Percentiles rank a stretch among this genome's conserved stretches.
These are phyloP conservation scores for Myripristis murdjan DNA, from an alignment of 2,797 vertebrate genomes.

Conservation along the genomic window DNA sequence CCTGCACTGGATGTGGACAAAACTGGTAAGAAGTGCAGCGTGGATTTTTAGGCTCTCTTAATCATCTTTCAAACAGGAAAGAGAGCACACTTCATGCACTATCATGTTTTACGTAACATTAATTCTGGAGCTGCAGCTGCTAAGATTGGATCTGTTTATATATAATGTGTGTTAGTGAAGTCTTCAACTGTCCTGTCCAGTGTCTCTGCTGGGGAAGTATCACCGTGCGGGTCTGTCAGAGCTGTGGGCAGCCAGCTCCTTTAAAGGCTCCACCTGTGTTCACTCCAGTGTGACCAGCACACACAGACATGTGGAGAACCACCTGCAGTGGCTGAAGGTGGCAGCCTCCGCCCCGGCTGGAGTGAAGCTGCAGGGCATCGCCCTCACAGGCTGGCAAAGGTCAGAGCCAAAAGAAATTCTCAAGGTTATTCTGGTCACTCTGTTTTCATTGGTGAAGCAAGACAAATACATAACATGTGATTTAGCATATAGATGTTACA, in stretches of 20 bases:
- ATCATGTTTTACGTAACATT: neutral
- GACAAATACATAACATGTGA: too few species aligned
- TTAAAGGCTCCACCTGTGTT: constrained; percentile 94
- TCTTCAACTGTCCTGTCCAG: constrained; percentile 72
- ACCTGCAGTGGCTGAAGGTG: constrained; percentile 92
- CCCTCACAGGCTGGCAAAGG: constrained; percentile 97
- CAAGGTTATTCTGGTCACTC: too few species aligned
- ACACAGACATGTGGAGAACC: constrained; percentile 93
- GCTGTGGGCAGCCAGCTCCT: constrained; percentile 95
- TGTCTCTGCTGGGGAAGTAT: constrained; percentile 91
- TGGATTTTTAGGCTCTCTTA: neutral
- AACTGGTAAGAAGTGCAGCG: constrained; percentile 83
- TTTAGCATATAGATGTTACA: too few species aligned
- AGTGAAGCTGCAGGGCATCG: constrained; percentile 87
- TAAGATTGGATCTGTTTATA: neutral
- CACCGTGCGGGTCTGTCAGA: constrained; percentile 86
- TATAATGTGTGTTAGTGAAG: neutral
- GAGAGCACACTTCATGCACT: neutral
- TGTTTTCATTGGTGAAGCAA: too few species aligned
- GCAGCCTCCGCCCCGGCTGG: constrained; percentile 73
- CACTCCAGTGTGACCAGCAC: constrained; percentile 89
- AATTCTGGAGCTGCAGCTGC: neutral
- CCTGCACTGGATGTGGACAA: constrained; percentile 87
- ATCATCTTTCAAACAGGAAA: neutral
- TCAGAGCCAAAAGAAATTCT: constrained; percentile 49